Base-by-base conservation (phyloP, 2,888 invertebrate genomes). In the Pycnomerus fuliginosus region DNA sequence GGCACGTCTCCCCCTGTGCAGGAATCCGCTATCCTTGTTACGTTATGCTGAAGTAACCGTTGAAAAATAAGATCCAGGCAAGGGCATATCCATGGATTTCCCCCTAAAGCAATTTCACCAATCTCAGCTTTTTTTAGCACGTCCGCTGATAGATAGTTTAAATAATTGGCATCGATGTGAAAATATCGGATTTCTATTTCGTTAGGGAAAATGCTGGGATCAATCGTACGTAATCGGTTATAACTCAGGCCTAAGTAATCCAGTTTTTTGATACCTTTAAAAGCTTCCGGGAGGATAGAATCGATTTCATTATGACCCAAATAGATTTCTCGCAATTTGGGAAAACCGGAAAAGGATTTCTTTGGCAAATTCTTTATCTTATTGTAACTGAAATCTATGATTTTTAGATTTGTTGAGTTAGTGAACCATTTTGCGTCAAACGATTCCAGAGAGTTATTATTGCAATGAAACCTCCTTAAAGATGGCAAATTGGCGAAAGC, bases 61-160 rank as follows among this genome's bases (percentile, higher is more conserved):
- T 41, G 25, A 12, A 32, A 13, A 12, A 62, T 45, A 4, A 44
- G 31, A 22, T 55, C 48, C 16, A 59, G 51, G 47, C 64, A 64
- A 1, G 54, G 51, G 36, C 64, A 64, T 24, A 49, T 61, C 62
- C 62, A 62, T 5, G 63, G 63, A 44, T 62, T 62, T 10, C 51
- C 53, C 12, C 56, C 52, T 5, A 61, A 17, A 7, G 42, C 33
- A 10, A 61, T 25, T 11, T 43, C 47, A 2, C 50, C 43, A 3
- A 58, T 51, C 3, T 50, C 27, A 3, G 62, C 3, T 34, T 56
- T 56, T 3, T 45, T 30, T 16, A 61, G 35, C 10, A 61, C 36
- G 22, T 56, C 35, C 2, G 43, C 43, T 1, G 62, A 16, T n/a
- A 64, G 17, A 33, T 38, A 64, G 45, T 61, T 64, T 4, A 64